Evolutionary conservation across 2,888 invertebrate genomes (phyloP), one percentile per base, ranked within the genome.

Genomic region (Sipha maydis): DNA sequence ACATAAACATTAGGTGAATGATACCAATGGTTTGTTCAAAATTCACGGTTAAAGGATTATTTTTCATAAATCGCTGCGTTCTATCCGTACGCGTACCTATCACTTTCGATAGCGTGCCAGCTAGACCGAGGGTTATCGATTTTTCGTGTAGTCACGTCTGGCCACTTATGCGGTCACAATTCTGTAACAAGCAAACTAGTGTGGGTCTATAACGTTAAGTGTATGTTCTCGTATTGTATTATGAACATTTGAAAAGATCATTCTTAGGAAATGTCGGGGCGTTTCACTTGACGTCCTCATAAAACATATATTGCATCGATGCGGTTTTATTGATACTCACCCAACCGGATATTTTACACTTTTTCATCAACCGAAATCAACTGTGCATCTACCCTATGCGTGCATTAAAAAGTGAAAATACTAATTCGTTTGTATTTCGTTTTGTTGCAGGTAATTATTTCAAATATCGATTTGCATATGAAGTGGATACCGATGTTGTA

Each of bases 111-210:
- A 38, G 80, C 54, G 67, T 61, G 61, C 38, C 19, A 14, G 25
- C 21, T 56, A 61, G 54, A 56, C 79, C 9, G 41, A 67, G 80
- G 67, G 41, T 80, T 67, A 80, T 41, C 41, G 67, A 67, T 80
- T 80, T 80, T 80, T 28, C 67, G 9, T n/a, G 34, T 5, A 73
- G 83, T 83, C 83, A 73, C 73, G 73, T 54, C 73, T 73, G 25
- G 83, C 54, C 48, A 83, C 71, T 83, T 83, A 71, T 31, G 71
- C 71, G 83, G 71, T 83, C 31, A 83, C 31, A 71, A 69, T 41
- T 80, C 61, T 38, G 61, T 80, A 80, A 38, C 79, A n/a, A 61
- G 38, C 38, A 67, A 80, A 80, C 80, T 67, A 67, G 61, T 80
- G 61, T 67, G 80, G 61, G n/a, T 80, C 80, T 80, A 61, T 31